phyloP scores from a whole-genome alignment of 2,888 invertebrate genomes.

The Acrocyrtus sp. region DNA sequence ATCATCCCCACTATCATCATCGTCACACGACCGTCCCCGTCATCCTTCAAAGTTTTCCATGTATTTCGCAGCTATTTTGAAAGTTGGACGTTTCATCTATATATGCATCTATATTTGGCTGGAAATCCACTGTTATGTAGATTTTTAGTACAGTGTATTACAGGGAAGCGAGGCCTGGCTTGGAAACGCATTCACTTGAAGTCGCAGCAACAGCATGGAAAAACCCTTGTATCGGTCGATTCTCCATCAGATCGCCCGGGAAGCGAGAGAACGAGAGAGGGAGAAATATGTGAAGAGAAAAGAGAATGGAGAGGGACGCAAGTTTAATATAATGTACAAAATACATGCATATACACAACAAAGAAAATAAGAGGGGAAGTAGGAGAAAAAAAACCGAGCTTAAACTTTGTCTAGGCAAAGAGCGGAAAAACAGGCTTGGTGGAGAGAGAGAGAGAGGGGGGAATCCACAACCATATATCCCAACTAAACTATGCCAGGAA shows the following conservation, averaged over 20 bases:
- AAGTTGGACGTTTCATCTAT: constrained; percentile 31
- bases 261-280: too few species aligned
- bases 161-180: too few species aligned
- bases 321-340: too few species aligned
- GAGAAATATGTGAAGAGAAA: constrained; percentile 44
- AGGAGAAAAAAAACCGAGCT: constrained; percentile 32
- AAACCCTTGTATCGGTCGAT: constrained; percentile 62
- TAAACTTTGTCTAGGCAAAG: constrained; percentile 38
- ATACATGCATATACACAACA: constrained; percentile 6
- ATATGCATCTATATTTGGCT: too few species aligned
- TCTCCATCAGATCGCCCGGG: constrained; percentile 61
- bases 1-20: background rate
- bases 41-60: constrained; percentile 16
- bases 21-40: background rate
- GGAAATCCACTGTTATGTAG: background rate
- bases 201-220: constrained; percentile 51
- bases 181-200: too few species aligned
- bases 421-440: constrained; percentile 36
- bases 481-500: constrained; percentile 90
- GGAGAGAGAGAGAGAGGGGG: constrained; percentile 53
- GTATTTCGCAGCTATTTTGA: constrained; percentile 19
- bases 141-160: too few species aligned
- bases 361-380: constrained; percentile 23
- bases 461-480: constrained; percentile 60
- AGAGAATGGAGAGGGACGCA: constrained; percentile 23